A percentile compares a stretch with the other conserved stretches of the same genome.
These are phyloP conservation scores for Sinosuthora webbiana DNA, from an alignment of 2,113 vertebrate genomes.

Conservation along the genomic window DNA sequence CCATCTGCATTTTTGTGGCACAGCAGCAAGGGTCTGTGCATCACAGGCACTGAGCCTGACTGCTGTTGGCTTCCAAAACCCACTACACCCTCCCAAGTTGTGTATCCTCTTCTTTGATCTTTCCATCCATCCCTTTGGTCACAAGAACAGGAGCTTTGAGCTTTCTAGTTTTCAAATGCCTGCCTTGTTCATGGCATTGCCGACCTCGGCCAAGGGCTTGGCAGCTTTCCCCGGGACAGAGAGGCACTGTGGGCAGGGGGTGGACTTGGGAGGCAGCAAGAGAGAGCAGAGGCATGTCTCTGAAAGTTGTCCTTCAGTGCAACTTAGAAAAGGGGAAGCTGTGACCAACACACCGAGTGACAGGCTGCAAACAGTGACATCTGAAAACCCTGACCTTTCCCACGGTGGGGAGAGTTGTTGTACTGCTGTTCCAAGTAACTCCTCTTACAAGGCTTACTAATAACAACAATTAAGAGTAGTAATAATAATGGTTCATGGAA, in stretches of 20 bases:
- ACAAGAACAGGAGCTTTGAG: neutral
- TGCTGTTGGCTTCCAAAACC: neutral
- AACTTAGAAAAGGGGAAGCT: neutral
- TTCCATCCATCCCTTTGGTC: neutral
- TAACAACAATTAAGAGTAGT: neutral
- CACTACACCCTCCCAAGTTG: neutral
- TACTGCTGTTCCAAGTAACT: neutral
- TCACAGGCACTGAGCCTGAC: neutral
- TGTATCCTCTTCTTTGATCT: neutral
- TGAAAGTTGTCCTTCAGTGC: neutral
- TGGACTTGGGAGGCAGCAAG: neutral
- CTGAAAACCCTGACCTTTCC: slow-evolving; percentile 1
- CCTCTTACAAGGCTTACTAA: neutral
- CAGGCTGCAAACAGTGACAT: neutral
- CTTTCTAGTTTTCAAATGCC: neutral
- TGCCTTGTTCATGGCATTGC: neutral
- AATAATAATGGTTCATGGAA: neutral
- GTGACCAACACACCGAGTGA: neutral
- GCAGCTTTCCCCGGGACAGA: neutral
- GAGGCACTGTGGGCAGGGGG: neutral
- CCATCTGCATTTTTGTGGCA: neutral
- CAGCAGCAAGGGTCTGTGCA: neutral
- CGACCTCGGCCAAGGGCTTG: neutral
- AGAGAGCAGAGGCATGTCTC: neutral
- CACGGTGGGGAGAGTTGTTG: neutral